Evolutionary conservation across 2,888 invertebrate genomes (phyloP).

Genomic region (Amblyjoppa fuscipennis): DNA sequence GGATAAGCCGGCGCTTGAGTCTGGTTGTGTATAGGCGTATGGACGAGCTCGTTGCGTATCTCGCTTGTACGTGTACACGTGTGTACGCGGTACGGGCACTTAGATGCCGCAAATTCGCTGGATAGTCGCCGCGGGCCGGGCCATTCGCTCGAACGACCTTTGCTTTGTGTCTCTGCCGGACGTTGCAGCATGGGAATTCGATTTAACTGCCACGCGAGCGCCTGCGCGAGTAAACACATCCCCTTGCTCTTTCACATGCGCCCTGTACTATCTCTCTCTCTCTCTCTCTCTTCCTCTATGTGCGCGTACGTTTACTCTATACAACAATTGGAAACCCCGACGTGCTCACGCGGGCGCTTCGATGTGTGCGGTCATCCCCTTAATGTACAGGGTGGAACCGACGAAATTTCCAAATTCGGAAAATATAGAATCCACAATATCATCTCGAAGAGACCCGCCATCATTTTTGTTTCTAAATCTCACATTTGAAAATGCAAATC

Average conservation of each 20-base stretch:
- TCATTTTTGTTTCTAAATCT: no score
- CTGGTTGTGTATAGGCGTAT: conserved; percentile 60
- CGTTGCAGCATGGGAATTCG: conserved; percentile 79
- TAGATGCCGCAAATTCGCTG: conserved; percentile 79
- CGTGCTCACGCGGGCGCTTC: conserved; percentile 17
- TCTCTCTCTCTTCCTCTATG: conserved; percentile 10
- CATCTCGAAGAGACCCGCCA: background rate
- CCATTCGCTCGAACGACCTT: conserved; percentile 78
- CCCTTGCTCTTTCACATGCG: conserved; percentile 62
- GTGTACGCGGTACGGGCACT: conserved; percentile 75
- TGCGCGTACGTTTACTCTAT: conserved; percentile 51
- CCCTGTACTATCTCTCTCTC: conserved; percentile 30
- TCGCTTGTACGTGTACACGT: background rate
- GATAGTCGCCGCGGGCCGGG: conserved; percentile 77
- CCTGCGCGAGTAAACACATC: conserved; percentile 62
- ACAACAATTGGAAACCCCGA: conserved; percentile 55
- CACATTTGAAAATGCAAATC: no score
- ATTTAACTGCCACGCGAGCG: conserved; percentile 77
- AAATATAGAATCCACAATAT: background rate
- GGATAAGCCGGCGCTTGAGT: conserved; percentile 33
- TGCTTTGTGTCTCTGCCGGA: conserved; percentile 80
- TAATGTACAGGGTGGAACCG: conserved; percentile 40
- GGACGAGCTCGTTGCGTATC: conserved; percentile 73
- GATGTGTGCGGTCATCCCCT: conserved; percentile 30
- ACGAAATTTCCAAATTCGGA: conserved; percentile 3